A percentile compares a stretch with the other conserved stretches of the same genome.
Conservation (phyloP, 2,113 vertebrate species). For the Tyto alba region DNA sequence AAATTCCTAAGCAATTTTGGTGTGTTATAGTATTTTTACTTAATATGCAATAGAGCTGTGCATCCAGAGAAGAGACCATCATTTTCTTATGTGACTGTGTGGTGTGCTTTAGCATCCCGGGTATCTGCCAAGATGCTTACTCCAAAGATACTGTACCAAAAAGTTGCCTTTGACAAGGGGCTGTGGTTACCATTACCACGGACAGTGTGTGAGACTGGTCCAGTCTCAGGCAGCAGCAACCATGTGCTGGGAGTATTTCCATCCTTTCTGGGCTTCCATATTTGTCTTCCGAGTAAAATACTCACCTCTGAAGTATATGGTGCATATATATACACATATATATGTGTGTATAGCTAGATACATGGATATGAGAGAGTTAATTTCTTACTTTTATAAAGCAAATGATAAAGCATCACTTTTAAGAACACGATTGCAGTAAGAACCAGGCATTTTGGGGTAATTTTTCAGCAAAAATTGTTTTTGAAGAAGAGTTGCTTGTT, state of each 20-base stretch:
- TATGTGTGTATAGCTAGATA: background rate
- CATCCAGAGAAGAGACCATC: background rate
- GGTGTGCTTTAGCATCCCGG: conserved; percentile 4
- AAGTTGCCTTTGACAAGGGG: conserved; percentile 28
- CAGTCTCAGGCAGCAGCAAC: background rate
- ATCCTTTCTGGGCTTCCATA: background rate
- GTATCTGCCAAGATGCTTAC: background rate
- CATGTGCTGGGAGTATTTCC: background rate
- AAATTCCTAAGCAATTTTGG: background rate
- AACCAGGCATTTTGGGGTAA: background rate
- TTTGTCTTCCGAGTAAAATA: background rate
- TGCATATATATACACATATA: background rate
- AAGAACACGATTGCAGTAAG: background rate
- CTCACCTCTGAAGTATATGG: background rate
- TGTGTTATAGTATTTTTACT: background rate
- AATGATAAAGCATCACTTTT: background rate
- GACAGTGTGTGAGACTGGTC: background rate
- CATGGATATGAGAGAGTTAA: background rate
- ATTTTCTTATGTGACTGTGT: background rate
- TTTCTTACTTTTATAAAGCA: conserved; percentile 55
- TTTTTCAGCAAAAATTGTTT: background rate
- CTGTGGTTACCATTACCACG: background rate
- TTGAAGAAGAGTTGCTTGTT: conserved; percentile 26
- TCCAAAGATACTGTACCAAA: conserved; percentile 53
- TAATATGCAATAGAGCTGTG: background rate